Conservation (phyloP, 2,888 invertebrate species). For the Platycheirus rosarum region DNA sequence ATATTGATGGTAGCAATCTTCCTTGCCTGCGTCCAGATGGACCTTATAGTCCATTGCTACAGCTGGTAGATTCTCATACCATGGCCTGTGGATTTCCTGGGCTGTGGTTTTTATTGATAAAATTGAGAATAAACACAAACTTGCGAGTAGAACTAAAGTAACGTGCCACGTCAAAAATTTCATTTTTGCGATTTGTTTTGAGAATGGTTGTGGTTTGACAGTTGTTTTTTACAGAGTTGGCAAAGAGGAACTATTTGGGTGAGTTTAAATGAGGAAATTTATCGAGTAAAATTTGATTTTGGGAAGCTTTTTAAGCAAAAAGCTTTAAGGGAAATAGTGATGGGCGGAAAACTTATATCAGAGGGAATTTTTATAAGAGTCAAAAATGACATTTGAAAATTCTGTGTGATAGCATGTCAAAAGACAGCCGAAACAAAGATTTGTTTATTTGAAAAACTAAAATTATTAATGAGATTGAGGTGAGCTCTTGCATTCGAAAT, state of each 20-base stretch:
- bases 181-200: conserved; percentile 74
- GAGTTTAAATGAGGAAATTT: not conserved
- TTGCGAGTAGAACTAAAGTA: conserved; percentile 73
- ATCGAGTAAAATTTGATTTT: too few relatives aligned
- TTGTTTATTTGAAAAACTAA: too few relatives aligned
- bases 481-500: too few relatives aligned
- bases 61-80: conserved; percentile 94
- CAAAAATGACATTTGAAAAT: too few relatives aligned
- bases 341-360: too few relatives aligned
- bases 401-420: too few relatives aligned
- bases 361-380: too few relatives aligned
- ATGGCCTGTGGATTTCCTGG: conserved; percentile 86
- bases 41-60: conserved; percentile 98
- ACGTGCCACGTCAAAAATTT: conserved; percentile 81
- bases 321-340: too few relatives aligned
- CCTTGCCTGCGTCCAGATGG: conserved; percentile 95
- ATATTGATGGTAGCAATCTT: conserved; percentile 97
- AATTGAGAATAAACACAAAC: conserved; percentile 76
- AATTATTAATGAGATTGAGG: too few relatives aligned
- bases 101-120: conserved; percentile 75
- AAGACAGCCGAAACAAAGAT: too few relatives aligned
- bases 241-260: conserved; percentile 1
- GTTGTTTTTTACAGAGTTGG: conserved; percentile 26
- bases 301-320: too few relatives aligned
- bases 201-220: conserved; percentile 14